phyloP scores from a whole-genome alignment of 1,140 invertebrate species.

The Euwallacea similis region DNA sequence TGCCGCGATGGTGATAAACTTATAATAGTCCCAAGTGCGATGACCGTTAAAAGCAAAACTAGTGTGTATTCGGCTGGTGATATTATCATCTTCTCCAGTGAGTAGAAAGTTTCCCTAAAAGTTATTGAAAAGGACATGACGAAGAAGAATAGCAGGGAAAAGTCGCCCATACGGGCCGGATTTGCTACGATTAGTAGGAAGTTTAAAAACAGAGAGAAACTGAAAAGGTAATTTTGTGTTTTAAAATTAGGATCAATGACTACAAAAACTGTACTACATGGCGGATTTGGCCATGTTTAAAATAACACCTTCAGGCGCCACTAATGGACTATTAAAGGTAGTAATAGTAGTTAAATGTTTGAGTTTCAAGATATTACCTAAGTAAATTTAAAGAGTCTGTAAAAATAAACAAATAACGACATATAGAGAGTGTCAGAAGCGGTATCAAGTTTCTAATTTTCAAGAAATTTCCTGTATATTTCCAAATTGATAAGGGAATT shows the following conservation, averaged over 20 bases:
- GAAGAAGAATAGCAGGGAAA: slow-evolving; percentile 58
- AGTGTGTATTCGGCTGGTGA: not conserved
- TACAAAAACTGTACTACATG: not conserved
- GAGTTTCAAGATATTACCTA: too few relatives aligned
- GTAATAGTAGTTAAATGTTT: too few relatives aligned
- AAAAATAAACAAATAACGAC: too few relatives aligned
- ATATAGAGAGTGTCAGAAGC: too few relatives aligned
- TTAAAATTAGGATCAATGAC: not conserved
- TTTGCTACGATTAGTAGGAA: slow-evolving; percentile 59
- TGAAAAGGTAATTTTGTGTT: slow-evolving; percentile 56
- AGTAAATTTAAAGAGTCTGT: too few relatives aligned
- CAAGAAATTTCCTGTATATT: too few relatives aligned
- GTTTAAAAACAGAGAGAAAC: slow-evolving; percentile 60
- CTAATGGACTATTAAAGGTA: too few relatives aligned
- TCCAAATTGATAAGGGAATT: too few relatives aligned
- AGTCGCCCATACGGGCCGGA: slow-evolving; percentile 56
- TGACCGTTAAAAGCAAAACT: slow-evolving; percentile 21
- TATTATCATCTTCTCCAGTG: not conserved
- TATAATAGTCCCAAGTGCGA: slow-evolving; percentile 6
- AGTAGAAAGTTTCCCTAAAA: not conserved
- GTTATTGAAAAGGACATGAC: slow-evolving; percentile 53
- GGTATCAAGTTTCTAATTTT: too few relatives aligned
- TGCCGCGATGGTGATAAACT: slow-evolving; percentile 17
- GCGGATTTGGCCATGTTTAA: not conserved
- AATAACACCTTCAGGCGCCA: too few relatives aligned